phyloP scores from a whole-genome alignment of 2,113 vertebrate genomes.

The Misgurnus mizolepis region DNA sequence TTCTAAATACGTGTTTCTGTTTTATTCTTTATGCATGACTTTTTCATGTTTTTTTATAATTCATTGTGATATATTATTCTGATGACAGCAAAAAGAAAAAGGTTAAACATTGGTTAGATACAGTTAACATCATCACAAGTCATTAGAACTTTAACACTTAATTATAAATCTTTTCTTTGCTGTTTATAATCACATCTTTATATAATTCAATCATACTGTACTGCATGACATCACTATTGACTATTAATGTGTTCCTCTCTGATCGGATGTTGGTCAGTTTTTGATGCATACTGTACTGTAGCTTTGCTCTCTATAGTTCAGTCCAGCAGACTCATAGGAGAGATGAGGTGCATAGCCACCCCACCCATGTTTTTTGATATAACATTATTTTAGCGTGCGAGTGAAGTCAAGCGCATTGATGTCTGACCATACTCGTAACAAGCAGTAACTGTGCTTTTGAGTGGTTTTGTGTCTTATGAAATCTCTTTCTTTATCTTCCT shows the following conservation, averaged over 20 bases:
- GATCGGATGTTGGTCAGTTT: neutral
- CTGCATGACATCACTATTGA: neutral
- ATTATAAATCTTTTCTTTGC: no score
- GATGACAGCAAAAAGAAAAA: no score
- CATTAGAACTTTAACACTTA: no score
- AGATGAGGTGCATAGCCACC: neutral
- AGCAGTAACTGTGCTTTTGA: neutral
- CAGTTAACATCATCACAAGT: no score
- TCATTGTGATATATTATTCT: no score
- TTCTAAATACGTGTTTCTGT: no score
- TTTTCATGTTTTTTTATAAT: no score
- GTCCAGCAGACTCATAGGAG: neutral
- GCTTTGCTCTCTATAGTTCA: neutral
- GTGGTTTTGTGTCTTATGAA: neutral
- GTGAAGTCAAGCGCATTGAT: slow-evolving; percentile 6
- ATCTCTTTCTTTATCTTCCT: slow-evolving; percentile 35
- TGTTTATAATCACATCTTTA: neutral
- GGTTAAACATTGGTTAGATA: no score
- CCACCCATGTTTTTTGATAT: neutral
- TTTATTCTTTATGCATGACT: no score
- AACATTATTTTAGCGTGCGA: neutral
- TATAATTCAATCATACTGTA: neutral
- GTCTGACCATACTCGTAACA: neutral
- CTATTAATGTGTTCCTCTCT: neutral
- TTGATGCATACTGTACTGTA: neutral